Conservation (phyloP, 2,113 vertebrate genomes). For the Phocoena phocoena region DNA sequence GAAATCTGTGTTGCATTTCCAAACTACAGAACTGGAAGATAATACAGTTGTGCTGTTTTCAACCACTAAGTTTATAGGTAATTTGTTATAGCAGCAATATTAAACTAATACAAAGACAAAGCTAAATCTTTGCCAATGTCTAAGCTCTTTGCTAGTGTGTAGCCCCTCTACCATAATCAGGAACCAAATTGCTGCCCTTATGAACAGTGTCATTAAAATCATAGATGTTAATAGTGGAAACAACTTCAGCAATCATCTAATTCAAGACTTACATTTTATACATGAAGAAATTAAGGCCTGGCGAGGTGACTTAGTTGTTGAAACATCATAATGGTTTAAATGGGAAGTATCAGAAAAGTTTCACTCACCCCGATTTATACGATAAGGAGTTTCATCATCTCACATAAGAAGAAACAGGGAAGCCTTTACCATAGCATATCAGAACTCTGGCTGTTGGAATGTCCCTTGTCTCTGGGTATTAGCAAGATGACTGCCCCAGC, state of each 20-base stretch:
- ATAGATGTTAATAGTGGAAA: constrained; percentile 35
- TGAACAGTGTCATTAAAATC: constrained; percentile 41
- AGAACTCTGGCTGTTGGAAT: not conserved
- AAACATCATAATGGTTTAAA: constrained; percentile 15
- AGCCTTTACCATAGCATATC: not conserved
- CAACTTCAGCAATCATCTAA: constrained; percentile 45
- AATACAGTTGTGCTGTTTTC: not conserved
- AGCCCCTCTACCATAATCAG: constrained; percentile 34
- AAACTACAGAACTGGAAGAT: not conserved
- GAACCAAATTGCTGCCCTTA: constrained; percentile 24
- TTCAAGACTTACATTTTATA: constrained; percentile 45
- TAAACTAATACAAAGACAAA: constrained; percentile 30
- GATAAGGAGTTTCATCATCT: not conserved
- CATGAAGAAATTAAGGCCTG: constrained; percentile 20
- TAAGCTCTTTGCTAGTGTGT: not conserved
- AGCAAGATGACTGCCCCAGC: not conserved
- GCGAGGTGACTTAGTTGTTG: not conserved
- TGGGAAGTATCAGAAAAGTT: not conserved
- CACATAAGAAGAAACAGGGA: not conserved
- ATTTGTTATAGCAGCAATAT: constrained; percentile 29
- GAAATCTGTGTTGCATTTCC: not conserved
- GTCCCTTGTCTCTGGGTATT: not conserved
- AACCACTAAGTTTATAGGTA: not conserved
- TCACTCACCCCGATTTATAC: not conserved
- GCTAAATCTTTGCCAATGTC: constrained; percentile 41